phyloP scores from a whole-genome alignment of 2,888 invertebrate genomes.

The Cantharis nigra region DNA sequence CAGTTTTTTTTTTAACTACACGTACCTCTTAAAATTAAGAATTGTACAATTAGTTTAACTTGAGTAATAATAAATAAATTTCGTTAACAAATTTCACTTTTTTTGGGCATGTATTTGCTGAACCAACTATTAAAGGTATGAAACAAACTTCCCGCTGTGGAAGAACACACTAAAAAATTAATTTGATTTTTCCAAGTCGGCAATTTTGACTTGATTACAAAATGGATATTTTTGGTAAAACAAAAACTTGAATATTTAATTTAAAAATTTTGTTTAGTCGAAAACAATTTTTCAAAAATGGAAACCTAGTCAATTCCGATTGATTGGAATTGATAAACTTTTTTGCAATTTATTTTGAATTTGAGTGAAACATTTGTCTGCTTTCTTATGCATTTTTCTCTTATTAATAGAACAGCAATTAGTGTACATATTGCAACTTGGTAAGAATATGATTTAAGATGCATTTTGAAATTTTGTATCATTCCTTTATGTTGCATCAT shows the following conservation, averaged over 20 bases:
- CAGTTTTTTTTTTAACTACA: conserved; percentile 13
- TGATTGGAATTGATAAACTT: not conserved
- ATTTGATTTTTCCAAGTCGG: not conserved
- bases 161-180: not conserved
- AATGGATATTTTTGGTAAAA: not conserved
- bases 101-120: conserved; percentile 41
- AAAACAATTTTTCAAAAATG: not conserved
- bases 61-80: conserved; percentile 35
- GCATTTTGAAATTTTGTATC: too few relatives aligned
- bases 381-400: not conserved
- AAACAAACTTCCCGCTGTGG: not conserved
- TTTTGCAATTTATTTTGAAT: not conserved
- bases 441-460: too few relatives aligned
- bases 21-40: conserved; percentile 15
- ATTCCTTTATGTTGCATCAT: too few relatives aligned
- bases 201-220: not conserved
- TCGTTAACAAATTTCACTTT: conserved; percentile 32
- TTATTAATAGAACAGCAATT: not conserved
- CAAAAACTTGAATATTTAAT: not conserved
- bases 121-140: conserved; percentile 33
- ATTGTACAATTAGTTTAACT: conserved; percentile 28
- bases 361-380: not conserved
- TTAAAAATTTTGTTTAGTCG: not conserved
- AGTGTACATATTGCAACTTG: not conserved
- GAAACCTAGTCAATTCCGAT: not conserved